Conservation (phyloP, 2,113 vertebrate species). For the Chionomys nivalis region DNA sequence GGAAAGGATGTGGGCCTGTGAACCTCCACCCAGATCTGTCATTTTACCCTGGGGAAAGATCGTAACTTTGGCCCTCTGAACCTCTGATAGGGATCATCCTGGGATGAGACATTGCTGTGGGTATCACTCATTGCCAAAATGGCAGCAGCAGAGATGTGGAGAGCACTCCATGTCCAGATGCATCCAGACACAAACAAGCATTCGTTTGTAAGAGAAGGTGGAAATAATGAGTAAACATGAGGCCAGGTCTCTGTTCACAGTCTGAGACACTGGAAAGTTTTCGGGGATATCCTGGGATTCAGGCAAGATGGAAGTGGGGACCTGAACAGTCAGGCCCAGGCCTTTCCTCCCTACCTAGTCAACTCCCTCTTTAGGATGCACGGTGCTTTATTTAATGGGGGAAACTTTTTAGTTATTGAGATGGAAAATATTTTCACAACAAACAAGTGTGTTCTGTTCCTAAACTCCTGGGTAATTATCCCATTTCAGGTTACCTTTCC, state of each 20-base stretch:
- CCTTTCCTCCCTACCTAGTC: neutral
- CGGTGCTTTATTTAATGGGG: neutral
- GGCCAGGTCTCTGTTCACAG: neutral
- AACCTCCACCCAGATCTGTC: neutral
- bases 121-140: neutral
- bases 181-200: neutral
- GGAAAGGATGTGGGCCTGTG: neutral
- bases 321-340: neutral
- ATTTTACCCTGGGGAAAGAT: neutral
- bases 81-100: neutral
- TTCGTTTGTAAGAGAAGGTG: neutral
- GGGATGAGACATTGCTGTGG: neutral
- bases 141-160: neutral
- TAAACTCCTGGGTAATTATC: constrained; percentile 11
- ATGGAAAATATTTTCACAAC: neutral
- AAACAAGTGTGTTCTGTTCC: constrained; percentile 5
- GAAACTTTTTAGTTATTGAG: neutral
- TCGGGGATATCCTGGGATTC: neutral
- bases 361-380: neutral
- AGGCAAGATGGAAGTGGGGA: neutral
- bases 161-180: neutral
- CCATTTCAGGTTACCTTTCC: neutral
- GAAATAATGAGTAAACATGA: neutral
- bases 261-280: neutral
- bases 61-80: neutral